Evolutionary conservation across 2,113 vertebrate genomes (phyloP), one percentile per base, ranked within the genome.

Genomic region (Ellobius talpinus): DNA sequence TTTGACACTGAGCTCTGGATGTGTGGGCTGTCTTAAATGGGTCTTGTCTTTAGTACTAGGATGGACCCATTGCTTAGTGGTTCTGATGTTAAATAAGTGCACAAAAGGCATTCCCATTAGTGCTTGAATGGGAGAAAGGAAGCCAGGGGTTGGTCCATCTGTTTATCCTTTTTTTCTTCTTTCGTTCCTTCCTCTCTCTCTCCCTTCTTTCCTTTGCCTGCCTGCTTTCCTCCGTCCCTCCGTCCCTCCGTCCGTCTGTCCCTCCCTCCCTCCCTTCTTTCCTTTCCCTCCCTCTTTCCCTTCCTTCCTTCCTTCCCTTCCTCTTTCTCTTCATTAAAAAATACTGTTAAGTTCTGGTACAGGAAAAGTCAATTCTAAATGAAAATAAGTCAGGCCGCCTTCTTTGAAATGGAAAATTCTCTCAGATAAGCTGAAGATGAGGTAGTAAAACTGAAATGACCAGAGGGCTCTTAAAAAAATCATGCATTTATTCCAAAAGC

Each of bases 401-500:
- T 74, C 68, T 95, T 90, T 87, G 92, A 93, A 91, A 70, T 77
- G 7, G 82, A 95, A 92, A 97, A 88, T 94, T 47, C 50, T 95
- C 58, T 66, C 16, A 91, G 95, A 92, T 89, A 93, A 93, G 81
- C 90, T 58, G 47, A 90, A 86, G 78, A 93, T 94, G 50, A 74
- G 82, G 42, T 68, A 87, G 33, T 97, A 90, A 96, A 91, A 65
- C 10, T 14, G 58, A 96, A 95, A 93, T 55, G 92, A 65, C 91
- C 87, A 87, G 89, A 91, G 89, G 86, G 78, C 79, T 72, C 76
- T 93, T 96, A 86, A 95, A 47, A 79, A 81, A 81, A n/a, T 36
- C 74, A 72, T 91, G 84, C 68, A 82, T 88, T 96, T 97, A 81
- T 93, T 95, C 65, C 87, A 66, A 89, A 94, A 96, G 82, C 89